Evolutionary conservation across 2,797 vertebrate genomes (phyloP).

Genomic region (Diglossa cyanea): DNA sequence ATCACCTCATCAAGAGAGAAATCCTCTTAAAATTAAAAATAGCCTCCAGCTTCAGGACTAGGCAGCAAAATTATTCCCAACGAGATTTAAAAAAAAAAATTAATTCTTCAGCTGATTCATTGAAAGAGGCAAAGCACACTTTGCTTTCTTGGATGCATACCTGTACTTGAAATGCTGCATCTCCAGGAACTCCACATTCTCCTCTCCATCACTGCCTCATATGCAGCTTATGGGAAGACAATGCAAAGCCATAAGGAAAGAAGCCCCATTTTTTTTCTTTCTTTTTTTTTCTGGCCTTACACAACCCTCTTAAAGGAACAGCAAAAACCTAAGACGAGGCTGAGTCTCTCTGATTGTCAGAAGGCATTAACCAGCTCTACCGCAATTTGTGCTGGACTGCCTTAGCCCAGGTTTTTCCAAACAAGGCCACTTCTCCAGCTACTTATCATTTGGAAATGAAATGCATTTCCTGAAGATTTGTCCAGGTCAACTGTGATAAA

Average conservation of each 20-base stretch:
- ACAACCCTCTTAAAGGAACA: too few relatives aligned
- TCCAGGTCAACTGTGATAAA: not conserved
- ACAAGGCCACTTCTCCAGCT: not conserved
- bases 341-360: not conserved
- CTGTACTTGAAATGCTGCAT: fast-evolving
- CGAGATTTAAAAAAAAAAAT: not conserved
- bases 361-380: not conserved
- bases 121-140: not conserved
- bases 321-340: not conserved
- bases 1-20: constrained; percentile 28
- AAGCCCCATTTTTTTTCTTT: too few relatives aligned
- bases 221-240: not conserved
- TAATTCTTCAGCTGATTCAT: not conserved
- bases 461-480: not conserved
- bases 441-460: not conserved
- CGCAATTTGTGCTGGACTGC: not conserved
- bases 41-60: not conserved
- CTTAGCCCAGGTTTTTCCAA: not conserved
- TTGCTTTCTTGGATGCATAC: not conserved
- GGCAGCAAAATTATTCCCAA: not conserved
- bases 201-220: not conserved
- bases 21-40: constrained; percentile 16
- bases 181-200: not conserved
- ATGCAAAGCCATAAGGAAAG: too few relatives aligned
- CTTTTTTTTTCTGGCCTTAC: too few relatives aligned